A percentile compares a stretch with the other conserved stretches of the same genome.
These are phyloP conservation scores for Orchesella flavescens DNA, from an alignment of 2,888 invertebrate genomes.

Conservation along the genomic window DNA sequence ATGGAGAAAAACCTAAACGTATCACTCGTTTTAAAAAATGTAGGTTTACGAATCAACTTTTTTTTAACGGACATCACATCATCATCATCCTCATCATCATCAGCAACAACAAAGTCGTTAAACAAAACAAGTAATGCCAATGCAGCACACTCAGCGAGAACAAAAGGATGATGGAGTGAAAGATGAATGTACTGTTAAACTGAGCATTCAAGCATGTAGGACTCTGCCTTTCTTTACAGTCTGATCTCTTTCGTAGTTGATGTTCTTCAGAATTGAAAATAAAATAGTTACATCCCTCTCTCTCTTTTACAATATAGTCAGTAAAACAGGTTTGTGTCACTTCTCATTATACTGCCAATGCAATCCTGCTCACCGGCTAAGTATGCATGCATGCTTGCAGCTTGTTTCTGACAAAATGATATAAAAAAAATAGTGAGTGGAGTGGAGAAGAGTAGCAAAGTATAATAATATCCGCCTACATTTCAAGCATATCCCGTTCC, in stretches of 20 bases:
- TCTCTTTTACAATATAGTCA: slow-evolving; percentile 26
- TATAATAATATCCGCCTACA: slow-evolving; percentile 59
- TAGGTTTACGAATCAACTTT: slow-evolving; percentile 15
- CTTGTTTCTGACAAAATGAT: slow-evolving; percentile 10
- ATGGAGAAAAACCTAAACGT: not conserved
- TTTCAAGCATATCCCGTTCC: slow-evolving; percentile 52
- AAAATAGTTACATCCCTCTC: slow-evolving; percentile 25
- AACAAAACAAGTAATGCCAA: not conserved
- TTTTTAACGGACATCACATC: slow-evolving; percentile 26
- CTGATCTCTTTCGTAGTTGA: not conserved
- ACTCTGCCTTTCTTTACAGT: slow-evolving; percentile 4
- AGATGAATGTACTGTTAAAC: slow-evolving; percentile 12
- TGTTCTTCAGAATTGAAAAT: slow-evolving; percentile 30
- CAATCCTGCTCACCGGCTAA: not conserved
- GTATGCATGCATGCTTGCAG: not conserved
- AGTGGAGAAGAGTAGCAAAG: slow-evolving; percentile 14
- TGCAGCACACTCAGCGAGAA: slow-evolving; percentile 15
- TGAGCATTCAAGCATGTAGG: slow-evolving; percentile 1
- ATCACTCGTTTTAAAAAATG: slow-evolving; percentile 2
- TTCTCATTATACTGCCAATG: slow-evolving; percentile 60
- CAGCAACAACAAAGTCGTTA: slow-evolving; percentile 19
- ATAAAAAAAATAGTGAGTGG: not conserved
- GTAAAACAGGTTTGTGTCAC: slow-evolving; percentile 63
- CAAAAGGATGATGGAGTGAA: slow-evolving; percentile 27
- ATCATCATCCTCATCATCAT: slow-evolving; percentile 5